A percentile compares a stretch with the other conserved stretches of the same genome.
These are phyloP conservation scores for Hemichromis elongatus DNA, from an alignment of 2,113 vertebrate species.

Conservation along the genomic window DNA sequence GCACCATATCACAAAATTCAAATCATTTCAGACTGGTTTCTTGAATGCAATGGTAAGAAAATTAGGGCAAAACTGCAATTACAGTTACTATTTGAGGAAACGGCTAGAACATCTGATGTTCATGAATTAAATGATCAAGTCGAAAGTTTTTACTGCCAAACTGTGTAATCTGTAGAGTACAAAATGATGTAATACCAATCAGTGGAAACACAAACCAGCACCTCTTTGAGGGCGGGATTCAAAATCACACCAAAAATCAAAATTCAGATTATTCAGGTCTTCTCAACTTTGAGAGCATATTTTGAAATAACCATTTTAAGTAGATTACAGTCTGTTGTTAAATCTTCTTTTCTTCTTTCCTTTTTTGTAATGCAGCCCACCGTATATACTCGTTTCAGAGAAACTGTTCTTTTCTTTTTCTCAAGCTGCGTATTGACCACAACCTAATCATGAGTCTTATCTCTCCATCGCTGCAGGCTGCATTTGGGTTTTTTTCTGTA, in stretches of 20 bases:
- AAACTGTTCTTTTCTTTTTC: background rate
- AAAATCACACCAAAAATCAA: background rate
- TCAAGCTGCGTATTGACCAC: background rate
- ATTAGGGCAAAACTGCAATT: background rate
- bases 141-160: background rate
- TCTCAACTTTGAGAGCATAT: background rate
- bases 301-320: background rate
- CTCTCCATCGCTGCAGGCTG: background rate
- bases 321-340: background rate
- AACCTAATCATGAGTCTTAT: background rate
- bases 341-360: background rate
- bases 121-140: background rate
- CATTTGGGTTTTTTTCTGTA: background rate
- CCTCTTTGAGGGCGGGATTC: background rate
- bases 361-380: background rate
- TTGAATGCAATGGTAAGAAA: background rate
- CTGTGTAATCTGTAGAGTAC: background rate
- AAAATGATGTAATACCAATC: background rate
- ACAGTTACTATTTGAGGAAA: background rate
- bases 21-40: background rate
- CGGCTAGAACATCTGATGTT: background rate
- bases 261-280: background rate
- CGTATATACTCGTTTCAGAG: background rate
- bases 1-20: too few relatives aligned
- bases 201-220: background rate